Conservation (phyloP, 2,797 vertebrate genomes). For the Chelonia mydas region DNA sequence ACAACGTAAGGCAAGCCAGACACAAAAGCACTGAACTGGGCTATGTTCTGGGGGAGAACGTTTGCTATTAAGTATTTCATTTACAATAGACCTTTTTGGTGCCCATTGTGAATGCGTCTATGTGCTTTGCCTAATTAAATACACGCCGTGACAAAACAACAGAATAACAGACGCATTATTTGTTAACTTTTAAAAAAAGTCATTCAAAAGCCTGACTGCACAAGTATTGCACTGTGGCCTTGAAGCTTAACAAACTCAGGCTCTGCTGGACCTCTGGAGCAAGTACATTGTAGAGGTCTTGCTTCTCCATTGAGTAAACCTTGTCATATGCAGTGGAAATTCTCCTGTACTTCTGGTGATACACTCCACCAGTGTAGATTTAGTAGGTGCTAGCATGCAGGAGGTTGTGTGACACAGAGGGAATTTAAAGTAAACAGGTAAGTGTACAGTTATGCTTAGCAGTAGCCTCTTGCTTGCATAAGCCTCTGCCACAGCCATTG, state of each 20-base stretch:
- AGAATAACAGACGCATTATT: background rate
- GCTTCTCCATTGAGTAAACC: background rate
- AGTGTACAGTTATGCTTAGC: slow-evolving; percentile 5
- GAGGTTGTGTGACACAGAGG: background rate
- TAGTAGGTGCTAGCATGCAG: background rate
- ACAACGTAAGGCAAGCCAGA: background rate
- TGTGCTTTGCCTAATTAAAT: background rate
- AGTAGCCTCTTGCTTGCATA: background rate
- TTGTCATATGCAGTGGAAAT: background rate
- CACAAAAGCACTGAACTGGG: background rate
- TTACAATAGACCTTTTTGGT: rapidly evolving
- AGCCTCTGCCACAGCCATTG: slow-evolving; percentile 42
- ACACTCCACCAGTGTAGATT: background rate
- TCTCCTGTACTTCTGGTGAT: background rate
- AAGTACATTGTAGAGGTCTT: background rate
- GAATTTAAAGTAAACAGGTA: slow-evolving; percentile 52
- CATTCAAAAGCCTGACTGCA: background rate
- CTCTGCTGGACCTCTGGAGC: background rate
- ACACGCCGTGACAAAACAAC: rapidly evolving
- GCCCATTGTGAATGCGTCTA: background rate
- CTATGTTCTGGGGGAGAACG: background rate
- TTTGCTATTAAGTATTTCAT: background rate
- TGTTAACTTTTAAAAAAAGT: background rate
- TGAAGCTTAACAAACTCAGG: background rate
- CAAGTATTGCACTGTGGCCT: background rate